phyloP scores from a whole-genome alignment of 2,113 vertebrate species.

The Myrmecophaga tridactyla region DNA sequence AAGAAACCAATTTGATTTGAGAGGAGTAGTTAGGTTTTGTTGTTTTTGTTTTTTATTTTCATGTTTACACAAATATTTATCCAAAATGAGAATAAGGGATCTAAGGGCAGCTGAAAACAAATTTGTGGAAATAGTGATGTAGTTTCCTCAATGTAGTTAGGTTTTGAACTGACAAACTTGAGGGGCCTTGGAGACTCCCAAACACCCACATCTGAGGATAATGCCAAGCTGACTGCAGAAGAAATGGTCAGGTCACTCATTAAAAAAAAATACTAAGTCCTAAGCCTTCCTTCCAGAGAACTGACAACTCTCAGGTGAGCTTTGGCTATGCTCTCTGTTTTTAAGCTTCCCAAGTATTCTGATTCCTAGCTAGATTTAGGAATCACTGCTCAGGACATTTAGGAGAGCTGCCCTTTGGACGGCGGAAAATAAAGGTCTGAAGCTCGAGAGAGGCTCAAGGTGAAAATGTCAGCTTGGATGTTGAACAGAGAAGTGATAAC shows the following conservation, averaged over 20 bases:
- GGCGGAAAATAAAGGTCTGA: slow-evolving; percentile 24
- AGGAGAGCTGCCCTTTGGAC: background rate
- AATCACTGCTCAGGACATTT: background rate
- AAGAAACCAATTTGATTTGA: background rate
- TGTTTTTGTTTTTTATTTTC: no score
- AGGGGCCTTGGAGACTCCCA: background rate
- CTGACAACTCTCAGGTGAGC: background rate
- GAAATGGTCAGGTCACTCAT: background rate
- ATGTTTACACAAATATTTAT: no score
- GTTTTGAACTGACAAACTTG: background rate
- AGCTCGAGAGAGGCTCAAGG: background rate
- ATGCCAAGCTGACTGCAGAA: background rate
- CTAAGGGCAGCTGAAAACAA: no score
- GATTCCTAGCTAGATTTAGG: background rate
- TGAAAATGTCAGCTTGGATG: background rate
- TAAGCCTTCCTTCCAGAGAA: background rate
- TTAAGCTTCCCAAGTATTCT: background rate
- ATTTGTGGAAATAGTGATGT: no score
- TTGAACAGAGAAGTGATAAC: background rate
- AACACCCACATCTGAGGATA: background rate
- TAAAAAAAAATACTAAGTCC: background rate
- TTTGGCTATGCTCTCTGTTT: background rate
- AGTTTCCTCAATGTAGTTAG: no score
- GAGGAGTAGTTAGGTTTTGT: background rate
- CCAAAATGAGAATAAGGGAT: no score